Percentiles rank a stretch among this genome's conserved stretches.
phyloP scores from a whole-genome alignment of 2,797 vertebrate species.

The Remorina albescens region DNA sequence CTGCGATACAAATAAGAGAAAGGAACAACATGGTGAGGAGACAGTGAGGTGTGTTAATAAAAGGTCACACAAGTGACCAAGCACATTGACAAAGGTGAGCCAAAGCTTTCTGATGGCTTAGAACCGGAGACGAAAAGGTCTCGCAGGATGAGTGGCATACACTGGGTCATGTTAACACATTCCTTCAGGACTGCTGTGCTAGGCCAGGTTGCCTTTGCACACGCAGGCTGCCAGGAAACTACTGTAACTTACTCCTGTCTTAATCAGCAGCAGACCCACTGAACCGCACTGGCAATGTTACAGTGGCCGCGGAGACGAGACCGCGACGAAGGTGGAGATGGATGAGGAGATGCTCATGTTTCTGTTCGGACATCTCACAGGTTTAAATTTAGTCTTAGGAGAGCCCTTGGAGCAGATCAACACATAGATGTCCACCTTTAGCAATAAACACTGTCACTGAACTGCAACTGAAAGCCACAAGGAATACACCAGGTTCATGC shows the following conservation, averaged over 20 bases:
- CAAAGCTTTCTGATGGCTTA: slow-evolving; percentile 53
- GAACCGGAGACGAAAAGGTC: slow-evolving; percentile 66
- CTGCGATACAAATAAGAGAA: slow-evolving; percentile 53
- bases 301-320: slow-evolving; percentile 46
- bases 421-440: slow-evolving; percentile 72
- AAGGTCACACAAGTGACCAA: slow-evolving; percentile 70
- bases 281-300: slow-evolving; percentile 44
- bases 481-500: slow-evolving; percentile 43
- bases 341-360: slow-evolving; percentile 76
- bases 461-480: slow-evolving; percentile 65
- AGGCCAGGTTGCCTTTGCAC: slow-evolving; percentile 56
- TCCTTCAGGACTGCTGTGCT: slow-evolving; percentile 63
- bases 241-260: slow-evolving; percentile 63
- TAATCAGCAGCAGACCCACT: slow-evolving; percentile 43
- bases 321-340: slow-evolving; percentile 65
- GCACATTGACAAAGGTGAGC: slow-evolving; percentile 64
- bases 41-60: slow-evolving; percentile 50
- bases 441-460: slow-evolving; percentile 75
- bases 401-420: slow-evolving; percentile 77
- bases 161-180: slow-evolving; percentile 79
- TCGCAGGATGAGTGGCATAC: slow-evolving; percentile 56
- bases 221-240: slow-evolving; percentile 70
- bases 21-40: slow-evolving; percentile 28
- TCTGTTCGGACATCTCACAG: slow-evolving; percentile 73
- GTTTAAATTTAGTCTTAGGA: slow-evolving; percentile 82